Evolutionary conservation across 2,797 vertebrate species (phyloP).

Genomic region (Eidolon dupreanum): DNA sequence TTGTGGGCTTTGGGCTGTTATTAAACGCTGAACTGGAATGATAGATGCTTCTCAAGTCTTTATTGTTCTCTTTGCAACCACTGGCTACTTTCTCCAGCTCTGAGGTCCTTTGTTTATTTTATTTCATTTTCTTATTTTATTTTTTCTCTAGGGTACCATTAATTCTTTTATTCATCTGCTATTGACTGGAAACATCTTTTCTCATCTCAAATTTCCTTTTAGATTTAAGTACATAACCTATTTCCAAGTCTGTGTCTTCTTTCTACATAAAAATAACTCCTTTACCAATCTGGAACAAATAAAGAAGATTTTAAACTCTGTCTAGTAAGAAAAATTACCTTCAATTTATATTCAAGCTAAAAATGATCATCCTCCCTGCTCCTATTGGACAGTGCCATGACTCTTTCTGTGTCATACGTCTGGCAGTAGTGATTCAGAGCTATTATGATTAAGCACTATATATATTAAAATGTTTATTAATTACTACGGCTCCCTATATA

Average conservation of each 20-base stretch:
- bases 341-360: slow-evolving; percentile 11
- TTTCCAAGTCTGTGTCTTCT: background rate
- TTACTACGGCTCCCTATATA: background rate
- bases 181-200: slow-evolving; percentile 18
- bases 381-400: background rate
- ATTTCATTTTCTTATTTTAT: no score
- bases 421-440: slow-evolving; percentile 16
- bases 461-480: background rate
- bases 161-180: background rate
- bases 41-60: background rate
- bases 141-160: background rate
- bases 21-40: slow-evolving; percentile 22
- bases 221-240: slow-evolving; percentile 29
- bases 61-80: background rate
- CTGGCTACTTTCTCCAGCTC: slow-evolving; percentile 18
- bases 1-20: background rate
- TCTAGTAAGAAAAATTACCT: background rate
- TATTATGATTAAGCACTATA: background rate
- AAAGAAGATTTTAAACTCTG: slow-evolving; percentile 18
- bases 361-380: background rate
- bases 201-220: slow-evolving; percentile 46
- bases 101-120: slow-evolving; percentile 1
- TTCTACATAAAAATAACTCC: slow-evolving; percentile 39
- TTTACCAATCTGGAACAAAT: slow-evolving; percentile 17
- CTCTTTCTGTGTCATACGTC: background rate